A percentile compares a stretch with the other conserved stretches of the same genome.
These are phyloP conservation scores for Micronycteris hirsuta DNA, from an alignment of 2,113 vertebrate species.

Conservation along the genomic window DNA sequence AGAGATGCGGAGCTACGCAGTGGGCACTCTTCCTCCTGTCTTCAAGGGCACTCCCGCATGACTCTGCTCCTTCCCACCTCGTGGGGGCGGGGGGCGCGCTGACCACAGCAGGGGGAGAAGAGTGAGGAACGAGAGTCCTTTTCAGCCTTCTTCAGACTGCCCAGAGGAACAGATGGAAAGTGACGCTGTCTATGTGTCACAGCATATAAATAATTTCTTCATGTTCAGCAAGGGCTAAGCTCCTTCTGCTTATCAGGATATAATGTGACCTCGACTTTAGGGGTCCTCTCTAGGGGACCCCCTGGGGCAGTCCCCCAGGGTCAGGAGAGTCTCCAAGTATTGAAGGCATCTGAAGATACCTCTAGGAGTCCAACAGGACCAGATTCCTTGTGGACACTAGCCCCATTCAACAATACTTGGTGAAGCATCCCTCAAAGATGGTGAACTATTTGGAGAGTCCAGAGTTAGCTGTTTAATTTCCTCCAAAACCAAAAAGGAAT, in stretches of 20 bases:
- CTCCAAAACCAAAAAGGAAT: not conserved
- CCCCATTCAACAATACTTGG: not conserved
- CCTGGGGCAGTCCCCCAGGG: not conserved
- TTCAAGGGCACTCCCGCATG: no score
- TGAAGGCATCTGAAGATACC: not conserved
- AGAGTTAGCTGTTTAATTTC: not conserved
- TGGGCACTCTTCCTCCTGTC: not conserved
- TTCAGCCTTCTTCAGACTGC: not conserved
- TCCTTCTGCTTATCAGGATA: not conserved
- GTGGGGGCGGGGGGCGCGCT: fast-evolving
- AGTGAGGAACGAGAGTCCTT: not conserved
- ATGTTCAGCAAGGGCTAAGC: fast-evolving
- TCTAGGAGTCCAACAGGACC: not conserved
- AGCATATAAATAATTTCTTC: not conserved
- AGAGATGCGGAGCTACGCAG: not conserved
- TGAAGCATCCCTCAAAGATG: not conserved
- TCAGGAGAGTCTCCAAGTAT: no score
- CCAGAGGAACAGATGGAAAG: not conserved
- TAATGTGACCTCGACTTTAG: not conserved
- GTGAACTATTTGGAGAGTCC: not conserved
- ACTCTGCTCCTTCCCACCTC: not conserved
- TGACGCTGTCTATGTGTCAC: fast-evolving
- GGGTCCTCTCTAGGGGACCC: not conserved
- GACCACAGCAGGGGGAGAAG: not conserved
- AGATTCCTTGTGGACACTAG: not conserved